Evolutionary conservation across 2,797 vertebrate genomes (phyloP), one percentile per base, ranked within the genome.

Genomic region (Cryptoblepharus egeriae): DNA sequence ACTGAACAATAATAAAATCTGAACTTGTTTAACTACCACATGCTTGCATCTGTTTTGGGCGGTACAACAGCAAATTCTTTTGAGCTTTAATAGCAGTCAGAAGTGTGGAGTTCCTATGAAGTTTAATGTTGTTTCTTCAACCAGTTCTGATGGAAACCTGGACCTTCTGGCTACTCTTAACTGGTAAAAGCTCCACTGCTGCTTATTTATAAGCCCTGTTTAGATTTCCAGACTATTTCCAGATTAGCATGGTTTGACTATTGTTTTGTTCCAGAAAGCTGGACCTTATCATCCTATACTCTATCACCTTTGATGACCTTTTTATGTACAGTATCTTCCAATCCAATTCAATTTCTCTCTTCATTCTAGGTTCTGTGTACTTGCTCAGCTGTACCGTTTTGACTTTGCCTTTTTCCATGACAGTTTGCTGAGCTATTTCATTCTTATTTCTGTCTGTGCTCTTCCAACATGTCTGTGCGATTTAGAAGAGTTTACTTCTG

Each of bases 141-240:
- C 80, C 79, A 85, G 18, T 52, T 87, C 37, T 73, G 71, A 83
- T 61, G 71, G 30, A 81, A 24, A 79, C 11, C 80, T 49, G 0
- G 75, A 52, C 85, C 0, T 88, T 86, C 83, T 84, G 72, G 22
- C 88, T 84, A 72, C 79, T 87, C 88, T 71, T 80, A 0, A 83
- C 49, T 85, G 77, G 89, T 90, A 89, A 88, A 92, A 85, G 79
- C 82, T 86, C 90, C 81, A 91, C 92, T 91, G 57, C 65, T 89
- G 82, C 76, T 74, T 90, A 22, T 84, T 88, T 88, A n/a, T n/a
- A 84, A 85, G 77, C 61, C 26, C 57, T 86, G 86, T 89, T 90
- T 92, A 90, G 85, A 63, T 90, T 90, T 91, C 86, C 86, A 88
- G 89, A 85, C 90, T 88, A 63, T 90, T 90, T 91, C 86, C 86